These are phyloP conservation scores for Sebastes nivosus DNA, from an alignment of 2,797 vertebrate species.

Conservation along the genomic window DNA sequence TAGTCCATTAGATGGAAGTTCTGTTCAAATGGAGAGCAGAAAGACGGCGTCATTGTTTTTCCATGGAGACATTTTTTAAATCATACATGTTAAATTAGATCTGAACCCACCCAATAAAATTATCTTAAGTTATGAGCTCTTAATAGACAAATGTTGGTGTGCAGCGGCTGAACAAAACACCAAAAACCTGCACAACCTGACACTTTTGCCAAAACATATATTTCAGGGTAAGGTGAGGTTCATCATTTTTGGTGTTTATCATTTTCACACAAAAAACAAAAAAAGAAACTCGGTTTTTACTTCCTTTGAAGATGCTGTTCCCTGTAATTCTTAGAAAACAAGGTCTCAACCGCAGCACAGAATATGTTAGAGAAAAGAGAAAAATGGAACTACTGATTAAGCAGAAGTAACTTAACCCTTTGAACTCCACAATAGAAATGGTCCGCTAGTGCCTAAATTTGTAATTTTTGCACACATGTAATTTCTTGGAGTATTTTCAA, in stretches of 20 bases:
- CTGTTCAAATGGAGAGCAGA: conserved; percentile 68
- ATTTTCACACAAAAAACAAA: neutral
- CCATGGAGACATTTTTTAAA: neutral
- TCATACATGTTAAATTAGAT: neutral
- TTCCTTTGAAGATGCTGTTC: neutral
- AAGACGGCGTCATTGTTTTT: neutral
- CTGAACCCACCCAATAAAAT: neutral
- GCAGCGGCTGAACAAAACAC: neutral
- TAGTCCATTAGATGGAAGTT: conserved; percentile 99
- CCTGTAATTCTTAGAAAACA: neutral
- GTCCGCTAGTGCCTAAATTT: too few relatives aligned
- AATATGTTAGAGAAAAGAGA: neutral
- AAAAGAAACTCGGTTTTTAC: neutral
- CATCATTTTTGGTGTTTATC: neutral
- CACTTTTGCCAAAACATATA: neutral
- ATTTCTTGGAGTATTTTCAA: too few relatives aligned
- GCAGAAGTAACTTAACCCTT: neutral
- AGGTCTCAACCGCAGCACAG: neutral
- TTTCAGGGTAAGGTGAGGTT: neutral
- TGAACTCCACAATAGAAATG: neutral
- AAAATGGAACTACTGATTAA: neutral
- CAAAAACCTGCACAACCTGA: neutral
- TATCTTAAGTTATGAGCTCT: neutral
- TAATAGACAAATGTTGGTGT: neutral
- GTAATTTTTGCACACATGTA: too few relatives aligned